Evolutionary conservation across 92 coral and sea anemone species (phyloP).

Genomic region (Palythoa grandis): DNA sequence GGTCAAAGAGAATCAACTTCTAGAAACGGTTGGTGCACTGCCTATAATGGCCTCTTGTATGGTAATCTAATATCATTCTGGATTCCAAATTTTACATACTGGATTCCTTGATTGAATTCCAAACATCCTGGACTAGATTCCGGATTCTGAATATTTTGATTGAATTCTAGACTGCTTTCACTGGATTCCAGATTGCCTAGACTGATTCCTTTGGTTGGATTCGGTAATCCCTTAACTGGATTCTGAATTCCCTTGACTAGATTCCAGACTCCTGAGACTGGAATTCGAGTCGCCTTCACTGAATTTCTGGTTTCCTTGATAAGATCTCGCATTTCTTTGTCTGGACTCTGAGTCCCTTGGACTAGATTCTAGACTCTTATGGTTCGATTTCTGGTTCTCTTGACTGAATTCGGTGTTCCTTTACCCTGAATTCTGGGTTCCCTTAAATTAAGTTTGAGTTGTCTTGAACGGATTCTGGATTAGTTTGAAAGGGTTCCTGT

Average conservation of each 20-base stretch:
- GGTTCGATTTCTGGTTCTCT: too few relatives aligned
- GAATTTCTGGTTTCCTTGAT: neutral
- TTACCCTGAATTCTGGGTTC: too few relatives aligned
- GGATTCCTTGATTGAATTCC: neutral
- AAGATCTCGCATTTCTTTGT: too few relatives aligned
- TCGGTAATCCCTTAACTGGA: neutral
- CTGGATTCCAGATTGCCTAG: neutral
- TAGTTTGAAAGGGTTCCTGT: too few relatives aligned
- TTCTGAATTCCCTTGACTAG: too few relatives aligned
- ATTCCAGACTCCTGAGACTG: neutral
- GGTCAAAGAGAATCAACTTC: conserved; percentile 10
- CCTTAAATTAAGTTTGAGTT: too few relatives aligned
- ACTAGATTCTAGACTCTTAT: too few relatives aligned
- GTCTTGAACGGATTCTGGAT: too few relatives aligned
- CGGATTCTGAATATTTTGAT: neutral
- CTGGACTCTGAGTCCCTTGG: too few relatives aligned
- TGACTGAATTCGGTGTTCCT: too few relatives aligned
- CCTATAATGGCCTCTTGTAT: neutral
- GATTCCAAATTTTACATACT: neutral
- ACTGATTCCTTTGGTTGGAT: neutral
- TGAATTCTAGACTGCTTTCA: neutral
- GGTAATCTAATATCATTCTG: neutral
- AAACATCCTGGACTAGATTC: neutral
- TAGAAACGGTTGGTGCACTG: conserved; percentile 2
- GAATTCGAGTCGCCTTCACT: neutral